phyloP scores from a whole-genome alignment of 2,113 vertebrate genomes.

The Eretmochelys imbricata region DNA sequence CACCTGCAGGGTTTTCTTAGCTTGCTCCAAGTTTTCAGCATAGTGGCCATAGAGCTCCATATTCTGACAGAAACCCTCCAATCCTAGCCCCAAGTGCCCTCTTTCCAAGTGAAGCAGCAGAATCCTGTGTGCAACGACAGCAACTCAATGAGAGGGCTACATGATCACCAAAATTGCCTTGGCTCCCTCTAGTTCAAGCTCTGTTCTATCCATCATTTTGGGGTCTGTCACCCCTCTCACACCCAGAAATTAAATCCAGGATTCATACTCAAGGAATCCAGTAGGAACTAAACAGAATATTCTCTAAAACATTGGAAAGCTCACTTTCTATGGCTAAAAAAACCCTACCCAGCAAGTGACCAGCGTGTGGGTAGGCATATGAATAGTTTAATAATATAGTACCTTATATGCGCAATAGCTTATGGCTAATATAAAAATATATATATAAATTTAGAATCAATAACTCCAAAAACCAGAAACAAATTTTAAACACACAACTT shows the following conservation, averaged over 20 bases:
- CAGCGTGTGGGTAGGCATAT: background rate
- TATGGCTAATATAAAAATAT: background rate
- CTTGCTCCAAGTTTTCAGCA: slow-evolving; percentile 86
- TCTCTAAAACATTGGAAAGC: background rate
- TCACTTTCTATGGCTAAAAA: background rate
- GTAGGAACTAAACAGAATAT: background rate
- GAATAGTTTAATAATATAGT: background rate
- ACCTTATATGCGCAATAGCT: background rate
- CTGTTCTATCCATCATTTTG: background rate
- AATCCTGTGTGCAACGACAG: slow-evolving; percentile 73
- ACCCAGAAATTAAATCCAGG: background rate
- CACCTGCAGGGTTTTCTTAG: slow-evolving; percentile 85
- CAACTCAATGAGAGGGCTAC: fast-evolving
- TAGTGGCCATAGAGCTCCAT: slow-evolving; percentile 85
- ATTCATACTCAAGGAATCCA: background rate
- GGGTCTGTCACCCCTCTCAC: background rate
- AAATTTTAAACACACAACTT: background rate
- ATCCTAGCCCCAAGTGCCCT: slow-evolving; percentile 80
- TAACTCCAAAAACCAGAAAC: background rate
- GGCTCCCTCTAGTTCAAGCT: background rate
- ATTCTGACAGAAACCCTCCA: slow-evolving; percentile 85
- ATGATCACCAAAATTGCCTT: background rate
- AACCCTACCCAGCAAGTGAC: background rate
- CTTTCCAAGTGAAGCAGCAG: slow-evolving; percentile 85
- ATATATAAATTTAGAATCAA: background rate